Percentiles rank a stretch among this genome's conserved stretches.
These are phyloP conservation scores for Dynastes grantii DNA, from an alignment of 2,888 invertebrate genomes.

Conservation along the genomic window DNA sequence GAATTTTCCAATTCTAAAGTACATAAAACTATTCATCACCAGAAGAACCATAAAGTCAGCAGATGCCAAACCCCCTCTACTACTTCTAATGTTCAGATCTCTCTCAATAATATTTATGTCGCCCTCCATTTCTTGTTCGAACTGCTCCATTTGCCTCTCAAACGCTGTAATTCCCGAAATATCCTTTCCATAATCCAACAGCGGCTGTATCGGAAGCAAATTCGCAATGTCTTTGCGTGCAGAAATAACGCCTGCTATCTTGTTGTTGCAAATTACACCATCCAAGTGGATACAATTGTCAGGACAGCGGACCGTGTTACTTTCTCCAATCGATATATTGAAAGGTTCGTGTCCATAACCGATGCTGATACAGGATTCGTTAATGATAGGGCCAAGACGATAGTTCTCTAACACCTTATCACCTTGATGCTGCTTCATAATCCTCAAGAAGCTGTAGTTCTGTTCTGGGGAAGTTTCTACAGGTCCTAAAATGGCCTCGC, in stretches of 20 bases:
- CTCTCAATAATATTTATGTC: too few relatives aligned
- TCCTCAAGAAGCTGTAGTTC: not conserved
- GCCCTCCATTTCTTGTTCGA: too few relatives aligned
- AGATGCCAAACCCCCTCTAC: too few relatives aligned
- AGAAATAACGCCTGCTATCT: not conserved
- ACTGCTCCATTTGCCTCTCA: too few relatives aligned
- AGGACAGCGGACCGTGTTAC: not conserved
- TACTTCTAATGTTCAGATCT: too few relatives aligned
- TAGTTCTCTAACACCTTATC: not conserved
- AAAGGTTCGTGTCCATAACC: constrained; percentile 5
- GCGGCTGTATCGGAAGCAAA: not conserved
- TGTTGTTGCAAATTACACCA: not conserved
- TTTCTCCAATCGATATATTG: not conserved
- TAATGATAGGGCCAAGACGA: not conserved
- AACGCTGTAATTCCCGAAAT: not conserved
- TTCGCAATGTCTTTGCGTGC: not conserved
- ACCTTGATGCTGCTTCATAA: not conserved
- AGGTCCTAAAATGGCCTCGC: not conserved
- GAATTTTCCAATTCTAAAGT: too few relatives aligned
- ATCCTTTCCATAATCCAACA: not conserved
- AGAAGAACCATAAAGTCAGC: too few relatives aligned
- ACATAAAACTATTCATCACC: too few relatives aligned
- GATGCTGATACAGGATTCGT: not conserved
- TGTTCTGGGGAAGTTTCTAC: not conserved
- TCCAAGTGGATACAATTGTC: not conserved